phyloP scores from a whole-genome alignment of 2,113 vertebrate species.

The Patagioenas fasciata region DNA sequence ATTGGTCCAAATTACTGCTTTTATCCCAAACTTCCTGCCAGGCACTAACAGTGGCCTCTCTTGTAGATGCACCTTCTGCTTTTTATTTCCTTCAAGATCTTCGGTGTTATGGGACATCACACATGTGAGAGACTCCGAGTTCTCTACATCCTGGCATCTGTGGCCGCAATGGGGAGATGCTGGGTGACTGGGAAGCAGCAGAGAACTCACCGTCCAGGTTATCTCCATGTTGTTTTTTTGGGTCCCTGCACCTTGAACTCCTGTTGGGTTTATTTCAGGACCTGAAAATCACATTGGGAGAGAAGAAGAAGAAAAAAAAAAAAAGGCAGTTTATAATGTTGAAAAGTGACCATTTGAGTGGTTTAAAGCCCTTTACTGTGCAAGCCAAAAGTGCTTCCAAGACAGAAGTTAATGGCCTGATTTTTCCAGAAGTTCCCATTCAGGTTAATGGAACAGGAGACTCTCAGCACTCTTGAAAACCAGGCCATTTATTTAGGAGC shows the following conservation, averaged over 20 bases:
- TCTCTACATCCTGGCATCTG: not conserved
- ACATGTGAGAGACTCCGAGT: not conserved
- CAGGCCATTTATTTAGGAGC: conserved; percentile 49
- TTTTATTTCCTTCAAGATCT: not conserved
- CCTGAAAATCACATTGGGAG: conserved; percentile 72
- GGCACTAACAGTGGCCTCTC: rapidly evolving
- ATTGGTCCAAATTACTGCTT: not conserved
- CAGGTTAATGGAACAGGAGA: conserved; percentile 36
- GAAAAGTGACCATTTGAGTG: not conserved
- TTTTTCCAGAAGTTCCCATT: conserved; percentile 52
- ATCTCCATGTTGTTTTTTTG: conserved; percentile 96
- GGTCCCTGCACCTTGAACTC: conserved; percentile 87
- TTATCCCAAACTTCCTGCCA: not conserved
- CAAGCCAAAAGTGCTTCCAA: not conserved
- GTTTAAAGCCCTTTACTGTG: not conserved
- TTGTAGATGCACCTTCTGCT: not conserved
- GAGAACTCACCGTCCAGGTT: conserved; percentile 87
- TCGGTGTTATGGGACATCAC: not conserved
- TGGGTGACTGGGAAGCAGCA: not conserved
- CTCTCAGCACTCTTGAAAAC: conserved; percentile 5
- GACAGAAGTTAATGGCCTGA: conserved; percentile 8
- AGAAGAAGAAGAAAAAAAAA: not conserved
- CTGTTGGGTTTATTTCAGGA: conserved; percentile 86
- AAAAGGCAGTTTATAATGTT: not conserved
- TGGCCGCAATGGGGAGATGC: not conserved